Evolutionary conservation across 2,113 vertebrate species (phyloP), one percentile per base, ranked within the genome.

Genomic region (Pionites leucogaster): DNA sequence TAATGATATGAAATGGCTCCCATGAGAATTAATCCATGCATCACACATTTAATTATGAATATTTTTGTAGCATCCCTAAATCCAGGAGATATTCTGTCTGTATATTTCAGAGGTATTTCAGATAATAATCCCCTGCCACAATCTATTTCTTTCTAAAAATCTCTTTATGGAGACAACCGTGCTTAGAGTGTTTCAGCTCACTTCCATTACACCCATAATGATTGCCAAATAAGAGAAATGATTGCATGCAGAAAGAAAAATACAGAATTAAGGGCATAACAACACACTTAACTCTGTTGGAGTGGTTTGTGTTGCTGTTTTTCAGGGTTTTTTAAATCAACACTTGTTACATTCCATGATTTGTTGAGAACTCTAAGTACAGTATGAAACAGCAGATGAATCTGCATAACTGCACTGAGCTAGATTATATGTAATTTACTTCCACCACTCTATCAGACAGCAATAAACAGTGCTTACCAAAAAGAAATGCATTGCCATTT

Each of bases 211-310:
- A 60, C 31, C 79, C 76, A 86, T 84, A 91, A 92, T 37, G 91
- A 96, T 22, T 64, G 53, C 75, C 86, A 93, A 96, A 96, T 96
- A 92, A 95, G 18, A 87, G 81, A 83, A 91, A 44, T 82, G 68
- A 95, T 84, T 92, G 68, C 65, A 91, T 3, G 6, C 49, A 80
- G 57, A 72, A 96, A 82, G 52, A 88, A 94, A 91, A 93, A 72
- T n/a, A 84, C 62, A 92, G 72, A 88, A 92, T 92, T 93, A 96
- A 96, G 62, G 87, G 52, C 60, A 88, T 53, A 83, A 84, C 81
- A 94, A 49, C 78, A 94, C 69, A 94, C 67, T 96, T 93, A 94
- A 71, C 86, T 94, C 86, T 60, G 44, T 65, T 94, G 44, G 93
- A 95, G 59, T 46, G 50, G 67, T 42, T 76, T 41, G 9, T 27